Conservation (phyloP, 2,797 vertebrate genomes). For the Pelodytes ibericus region DNA sequence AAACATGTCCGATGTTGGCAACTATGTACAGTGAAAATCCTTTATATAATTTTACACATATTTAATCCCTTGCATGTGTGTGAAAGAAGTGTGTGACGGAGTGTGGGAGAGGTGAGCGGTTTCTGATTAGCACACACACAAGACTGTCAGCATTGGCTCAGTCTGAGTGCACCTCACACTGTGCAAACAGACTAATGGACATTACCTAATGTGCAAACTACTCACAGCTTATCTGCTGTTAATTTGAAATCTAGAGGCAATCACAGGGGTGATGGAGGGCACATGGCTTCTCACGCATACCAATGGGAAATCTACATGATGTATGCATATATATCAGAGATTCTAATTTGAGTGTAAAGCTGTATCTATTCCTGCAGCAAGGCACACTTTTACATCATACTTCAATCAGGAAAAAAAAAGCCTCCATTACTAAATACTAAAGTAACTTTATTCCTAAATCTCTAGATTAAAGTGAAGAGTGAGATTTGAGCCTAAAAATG, state of each 20-base stretch:
- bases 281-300: constrained; percentile 26
- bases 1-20: too few relatives aligned
- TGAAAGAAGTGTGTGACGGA: constrained; percentile 9
- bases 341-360: too few relatives aligned
- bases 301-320: neutral
- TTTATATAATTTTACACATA: neutral
- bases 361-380: too few relatives aligned
- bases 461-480: too few relatives aligned
- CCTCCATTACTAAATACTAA: too few relatives aligned
- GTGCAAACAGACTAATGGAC: constrained; percentile 43
- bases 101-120: constrained; percentile 36
- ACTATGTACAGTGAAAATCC: neutral
- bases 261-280: constrained; percentile 22
- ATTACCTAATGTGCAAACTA: constrained; percentile 34
- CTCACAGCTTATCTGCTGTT: constrained; percentile 36
- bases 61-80: neutral
- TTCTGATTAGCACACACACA: constrained; percentile 20
- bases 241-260: constrained; percentile 37
- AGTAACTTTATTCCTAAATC: too few relatives aligned
- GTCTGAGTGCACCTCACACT: neutral
- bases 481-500: too few relatives aligned
- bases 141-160: constrained; percentile 27
- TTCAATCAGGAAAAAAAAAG: too few relatives aligned
- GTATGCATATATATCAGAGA: too few relatives aligned
- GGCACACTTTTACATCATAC: too few relatives aligned